Conservation (phyloP, 2,797 vertebrate genomes). For the Dicrostonyx torquatus region DNA sequence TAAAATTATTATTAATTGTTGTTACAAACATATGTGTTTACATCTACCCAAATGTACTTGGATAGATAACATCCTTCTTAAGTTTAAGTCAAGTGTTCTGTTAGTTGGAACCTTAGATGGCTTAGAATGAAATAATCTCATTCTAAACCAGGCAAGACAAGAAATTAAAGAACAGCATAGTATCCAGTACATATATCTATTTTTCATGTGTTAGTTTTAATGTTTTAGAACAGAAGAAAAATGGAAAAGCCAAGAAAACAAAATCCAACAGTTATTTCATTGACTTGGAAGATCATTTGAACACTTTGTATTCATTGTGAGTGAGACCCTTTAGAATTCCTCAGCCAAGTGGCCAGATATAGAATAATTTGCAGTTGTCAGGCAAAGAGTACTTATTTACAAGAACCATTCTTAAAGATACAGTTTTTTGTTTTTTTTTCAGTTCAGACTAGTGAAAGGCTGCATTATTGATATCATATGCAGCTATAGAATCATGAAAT, state of each 20-base stretch:
- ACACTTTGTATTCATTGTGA: not conserved
- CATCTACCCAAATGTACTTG: not conserved
- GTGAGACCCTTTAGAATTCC: slow-evolving; percentile 4
- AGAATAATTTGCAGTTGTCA: not conserved
- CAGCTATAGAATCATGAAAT: not conserved
- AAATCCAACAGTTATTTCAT: not conserved
- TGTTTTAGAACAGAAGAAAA: not conserved
- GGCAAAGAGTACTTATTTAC: slow-evolving; percentile 33
- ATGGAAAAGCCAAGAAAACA: not conserved
- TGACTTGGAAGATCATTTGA: slow-evolving; percentile 34
- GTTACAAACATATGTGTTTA: not conserved
- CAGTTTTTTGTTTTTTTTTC: not conserved
- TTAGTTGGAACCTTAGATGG: not conserved
- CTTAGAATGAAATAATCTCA: slow-evolving; percentile 35
- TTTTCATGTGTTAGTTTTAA: not conserved
- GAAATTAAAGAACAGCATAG: not conserved
- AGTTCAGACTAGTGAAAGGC: not conserved
- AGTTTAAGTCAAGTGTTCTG: not conserved
- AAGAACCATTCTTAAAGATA: not conserved
- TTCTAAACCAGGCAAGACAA: not conserved
- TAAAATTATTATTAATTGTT: not conserved
- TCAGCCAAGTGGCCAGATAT: not conserved
- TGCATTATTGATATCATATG: not conserved
- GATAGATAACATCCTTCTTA: slow-evolving; percentile 6
- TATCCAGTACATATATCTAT: not conserved